Base-by-base conservation (phyloP, 37 sponge, comb jelly and placozoan genomes). In the Chondrilla cf. caribensis region DNA sequence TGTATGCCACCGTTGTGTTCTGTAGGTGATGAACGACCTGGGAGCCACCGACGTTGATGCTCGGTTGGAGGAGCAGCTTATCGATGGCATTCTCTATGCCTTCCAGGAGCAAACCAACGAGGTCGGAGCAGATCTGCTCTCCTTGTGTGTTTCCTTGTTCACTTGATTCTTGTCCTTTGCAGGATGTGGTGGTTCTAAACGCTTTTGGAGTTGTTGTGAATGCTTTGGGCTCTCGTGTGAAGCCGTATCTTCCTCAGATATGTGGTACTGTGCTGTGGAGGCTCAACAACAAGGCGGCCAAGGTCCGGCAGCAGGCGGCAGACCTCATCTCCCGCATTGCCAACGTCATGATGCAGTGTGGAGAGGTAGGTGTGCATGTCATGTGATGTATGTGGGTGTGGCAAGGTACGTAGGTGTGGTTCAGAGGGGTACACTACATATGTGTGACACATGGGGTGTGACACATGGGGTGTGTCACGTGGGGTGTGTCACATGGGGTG, bases 161-260 rank as follows among this genome's bases (percentile, higher is more conserved):
- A 47, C 51, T 47, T 47, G 51, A 14, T 47, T 6, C 51, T 47
- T 47, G 51, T 47, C 39, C 0, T 57, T 39, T 77, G 25, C 78
- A 96, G 90, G 98, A 98, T 84, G 89, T 93, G 31, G 91, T 98
- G 19, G 93, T 98, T 93, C 59, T 98, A 87, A 98, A 95, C 47
- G 95, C 95, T 0, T 98, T 98, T 87, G 98, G 98, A 28, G 95
- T 94, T 37, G 94, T 98, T 8, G 96, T 98, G 32, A 95, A 93
- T 60, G 84, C 98, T 29, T 90, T 98, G n/a, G 98, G 98, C 25
- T 76, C 68, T 18, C 70, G 98, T 0, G 96, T 95, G 31, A 98
- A 98, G 82, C 89, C 98, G 8, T 98, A 98, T 88, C 91, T 98
- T 17, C 98, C 98, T 51, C 98, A 98, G 84, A 98, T 98, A 60